Evolutionary conservation across 2,888 invertebrate genomes (phyloP).

Genomic region (Oxystoma pomonae): DNA sequence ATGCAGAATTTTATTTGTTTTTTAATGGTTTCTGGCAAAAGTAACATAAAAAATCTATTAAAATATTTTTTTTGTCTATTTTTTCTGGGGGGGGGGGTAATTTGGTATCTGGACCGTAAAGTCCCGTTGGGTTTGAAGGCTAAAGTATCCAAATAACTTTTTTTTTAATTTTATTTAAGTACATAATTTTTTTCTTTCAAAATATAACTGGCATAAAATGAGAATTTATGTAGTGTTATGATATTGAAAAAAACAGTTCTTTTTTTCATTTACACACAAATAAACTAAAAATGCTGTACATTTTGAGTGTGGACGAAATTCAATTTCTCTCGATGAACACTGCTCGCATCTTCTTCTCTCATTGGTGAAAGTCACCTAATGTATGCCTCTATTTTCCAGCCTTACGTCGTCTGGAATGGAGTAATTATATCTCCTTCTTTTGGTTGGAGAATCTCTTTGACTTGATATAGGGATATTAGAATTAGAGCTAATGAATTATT

Average conservation of each 20-base stretch:
- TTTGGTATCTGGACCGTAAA: too few relatives aligned
- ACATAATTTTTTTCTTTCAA: neutral
- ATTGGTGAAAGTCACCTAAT: conserved; percentile 9
- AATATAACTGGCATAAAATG: neutral
- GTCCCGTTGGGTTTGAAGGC: too few relatives aligned
- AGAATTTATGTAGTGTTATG: neutral
- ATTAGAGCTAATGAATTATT: neutral
- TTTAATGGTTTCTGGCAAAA: too few relatives aligned
- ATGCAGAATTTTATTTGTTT: too few relatives aligned
- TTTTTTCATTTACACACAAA: neutral
- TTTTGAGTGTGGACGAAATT: neutral
- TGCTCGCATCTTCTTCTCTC: conserved; percentile 1
- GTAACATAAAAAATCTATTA: too few relatives aligned
- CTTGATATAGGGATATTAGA: neutral
- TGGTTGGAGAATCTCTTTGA: neutral
- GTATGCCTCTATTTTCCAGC: conserved; percentile 15
- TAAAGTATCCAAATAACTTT: neutral
- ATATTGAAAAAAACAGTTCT: neutral
- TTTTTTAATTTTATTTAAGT: neutral
- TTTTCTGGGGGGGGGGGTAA: too few relatives aligned
- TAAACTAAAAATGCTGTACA: neutral
- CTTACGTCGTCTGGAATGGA: conserved; percentile 17
- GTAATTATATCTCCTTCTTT: conserved; percentile 17
- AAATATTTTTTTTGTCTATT: too few relatives aligned
- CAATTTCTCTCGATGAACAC: neutral